phyloP scores from a whole-genome alignment of 2,797 vertebrate genomes.

The Tiaroga cobitis region DNA sequence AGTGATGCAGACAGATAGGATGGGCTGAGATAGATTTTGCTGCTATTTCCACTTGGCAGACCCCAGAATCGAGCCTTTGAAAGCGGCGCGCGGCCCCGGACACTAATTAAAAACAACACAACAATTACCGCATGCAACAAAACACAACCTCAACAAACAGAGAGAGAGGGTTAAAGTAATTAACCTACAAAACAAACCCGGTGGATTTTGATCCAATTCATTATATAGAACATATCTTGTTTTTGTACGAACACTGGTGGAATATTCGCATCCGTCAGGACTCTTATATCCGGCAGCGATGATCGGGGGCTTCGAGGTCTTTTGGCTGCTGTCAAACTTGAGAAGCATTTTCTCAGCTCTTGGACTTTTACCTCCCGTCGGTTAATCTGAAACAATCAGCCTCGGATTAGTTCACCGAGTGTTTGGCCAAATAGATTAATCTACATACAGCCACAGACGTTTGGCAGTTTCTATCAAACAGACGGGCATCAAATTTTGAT shows the following conservation, averaged over 20 bases:
- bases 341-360: background rate
- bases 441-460: conserved; percentile 31
- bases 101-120: conserved; percentile 62
- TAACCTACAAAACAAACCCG: conserved; percentile 78
- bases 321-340: conserved; percentile 32
- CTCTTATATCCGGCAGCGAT: conserved; percentile 18
- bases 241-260: conserved; percentile 51
- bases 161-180: conserved; percentile 80
- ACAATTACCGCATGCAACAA: conserved; percentile 54
- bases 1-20: conserved; percentile 63
- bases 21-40: conserved; percentile 59
- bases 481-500: conserved; percentile 49
- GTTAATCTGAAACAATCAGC: conserved; percentile 37
- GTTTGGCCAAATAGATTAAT: conserved; percentile 49
- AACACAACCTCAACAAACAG: conserved; percentile 76
- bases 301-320: conserved; percentile 15
- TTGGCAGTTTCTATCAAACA: conserved; percentile 51
- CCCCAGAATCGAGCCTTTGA: conserved; percentile 64
- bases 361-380: conserved; percentile 21
- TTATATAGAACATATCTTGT: conserved; percentile 69
- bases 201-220: conserved; percentile 73
- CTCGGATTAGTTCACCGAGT: conserved; percentile 27
- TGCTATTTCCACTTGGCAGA: conserved; percentile 71
- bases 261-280: conserved; percentile 45
- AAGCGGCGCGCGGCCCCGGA: conserved; percentile 36